phyloP scores from a whole-genome alignment of 2,113 vertebrate genomes.

The Corythaeola cristata region DNA sequence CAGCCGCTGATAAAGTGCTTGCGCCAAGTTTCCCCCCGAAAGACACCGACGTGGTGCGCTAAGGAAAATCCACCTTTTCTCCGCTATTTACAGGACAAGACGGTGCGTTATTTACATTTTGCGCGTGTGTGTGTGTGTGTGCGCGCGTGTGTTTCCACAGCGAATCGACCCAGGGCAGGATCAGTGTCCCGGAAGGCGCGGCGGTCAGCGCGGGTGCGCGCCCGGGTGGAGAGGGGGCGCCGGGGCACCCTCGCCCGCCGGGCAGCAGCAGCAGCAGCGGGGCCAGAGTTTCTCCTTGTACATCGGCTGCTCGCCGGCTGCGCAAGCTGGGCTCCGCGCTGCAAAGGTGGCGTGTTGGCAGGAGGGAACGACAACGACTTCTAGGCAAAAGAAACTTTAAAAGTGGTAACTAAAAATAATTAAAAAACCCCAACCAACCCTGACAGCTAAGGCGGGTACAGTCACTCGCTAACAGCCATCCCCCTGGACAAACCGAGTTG shows the following conservation, averaged over 20 bases:
- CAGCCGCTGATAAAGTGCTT: slow-evolving; percentile 89
- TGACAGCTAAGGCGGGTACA: not conserved
- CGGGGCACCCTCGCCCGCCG: not conserved
- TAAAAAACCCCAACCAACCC: not conserved
- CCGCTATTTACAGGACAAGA: slow-evolving; percentile 35
- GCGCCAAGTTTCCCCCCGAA: slow-evolving; percentile 48
- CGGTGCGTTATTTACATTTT: slow-evolving; percentile 15
- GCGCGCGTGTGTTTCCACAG: not conserved
- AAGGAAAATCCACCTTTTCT: slow-evolving; percentile 67
- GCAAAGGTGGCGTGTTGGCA: slow-evolving; percentile 63
- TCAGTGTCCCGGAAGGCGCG: not conserved
- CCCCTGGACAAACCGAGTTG: not conserved
- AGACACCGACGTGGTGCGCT: not conserved
- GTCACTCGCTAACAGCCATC: not conserved
- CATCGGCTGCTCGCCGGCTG: not conserved
- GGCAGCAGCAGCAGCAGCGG: not conserved
- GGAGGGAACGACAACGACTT: slow-evolving; percentile 38
- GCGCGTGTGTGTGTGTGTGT: not conserved
- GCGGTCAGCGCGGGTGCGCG: not conserved
- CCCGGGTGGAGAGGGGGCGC: not conserved
- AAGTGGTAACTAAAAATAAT: not conserved
- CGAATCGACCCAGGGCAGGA: not conserved
- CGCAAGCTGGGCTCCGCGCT: not conserved
- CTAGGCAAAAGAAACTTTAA: slow-evolving; percentile 10
- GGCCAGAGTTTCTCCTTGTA: not conserved